These are phyloP conservation scores for Drosophila prosaltans DNA, from an alignment of 1,140 invertebrate species.

Conservation along the genomic window DNA sequence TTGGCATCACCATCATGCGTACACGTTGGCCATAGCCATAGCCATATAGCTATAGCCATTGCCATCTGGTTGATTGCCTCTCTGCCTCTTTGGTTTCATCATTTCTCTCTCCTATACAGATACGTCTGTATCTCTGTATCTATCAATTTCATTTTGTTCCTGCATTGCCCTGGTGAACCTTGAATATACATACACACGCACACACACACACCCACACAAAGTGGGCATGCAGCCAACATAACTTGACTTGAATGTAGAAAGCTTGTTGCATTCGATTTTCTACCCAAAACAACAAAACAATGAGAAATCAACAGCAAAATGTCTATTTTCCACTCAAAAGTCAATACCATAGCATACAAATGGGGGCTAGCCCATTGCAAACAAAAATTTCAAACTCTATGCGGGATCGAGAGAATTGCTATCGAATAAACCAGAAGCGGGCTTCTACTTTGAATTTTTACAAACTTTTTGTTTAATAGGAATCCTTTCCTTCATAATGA, in stretches of 20 bases:
- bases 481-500: too few species aligned
- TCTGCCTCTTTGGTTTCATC: constrained; percentile 11
- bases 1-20: constrained; percentile 54
- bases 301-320: constrained; percentile 1
- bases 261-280: constrained; percentile 32
- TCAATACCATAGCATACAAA: constrained; percentile 7
- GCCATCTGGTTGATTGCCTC: constrained; percentile 51
- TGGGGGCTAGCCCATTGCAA: not conserved
- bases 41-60: constrained; percentile 8
- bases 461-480: not conserved
- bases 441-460: not conserved
- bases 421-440: not conserved
- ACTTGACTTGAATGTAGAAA: constrained; percentile 12
- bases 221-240: constrained; percentile 2
- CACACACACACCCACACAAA: not conserved
- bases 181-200: not conserved
- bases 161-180: constrained; percentile 8
- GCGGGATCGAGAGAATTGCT: not conserved
- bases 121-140: constrained; percentile 1
- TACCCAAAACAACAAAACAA: not conserved
- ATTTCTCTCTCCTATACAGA: not conserved
- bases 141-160: constrained; percentile 14
- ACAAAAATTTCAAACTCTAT: not conserved
- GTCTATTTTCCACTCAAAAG: not conserved
- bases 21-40: constrained; percentile 12